Percentiles rank a stretch among this genome's conserved stretches.
phyloP scores from a whole-genome alignment of 2,113 vertebrate species.

The Pedionomus torquatus region DNA sequence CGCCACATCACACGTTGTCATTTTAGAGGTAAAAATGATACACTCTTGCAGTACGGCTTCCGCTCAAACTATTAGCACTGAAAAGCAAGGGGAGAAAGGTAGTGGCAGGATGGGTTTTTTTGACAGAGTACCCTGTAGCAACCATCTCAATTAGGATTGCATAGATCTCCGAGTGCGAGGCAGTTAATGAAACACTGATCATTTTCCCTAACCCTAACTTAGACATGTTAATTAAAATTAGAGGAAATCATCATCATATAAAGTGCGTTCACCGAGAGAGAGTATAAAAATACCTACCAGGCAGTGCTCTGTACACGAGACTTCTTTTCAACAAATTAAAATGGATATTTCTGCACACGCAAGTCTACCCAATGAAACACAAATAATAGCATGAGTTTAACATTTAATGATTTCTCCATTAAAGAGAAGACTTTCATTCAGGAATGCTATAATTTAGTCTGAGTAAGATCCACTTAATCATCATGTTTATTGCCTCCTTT shows the following conservation, averaged over 20 bases:
- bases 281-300: constrained; percentile 65
- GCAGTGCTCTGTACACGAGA: constrained; percentile 33
- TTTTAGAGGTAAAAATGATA: neutral
- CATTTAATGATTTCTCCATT: constrained; percentile 63
- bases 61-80: neutral
- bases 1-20: neutral
- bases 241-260: constrained; percentile 65
- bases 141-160: constrained; percentile 53
- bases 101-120: constrained; percentile 1
- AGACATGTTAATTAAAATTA: constrained; percentile 72
- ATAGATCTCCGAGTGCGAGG: constrained; percentile 47
- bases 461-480: constrained; percentile 59
- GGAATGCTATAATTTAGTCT: constrained; percentile 65
- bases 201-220: constrained; percentile 57
- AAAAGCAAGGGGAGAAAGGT: neutral
- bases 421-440: constrained; percentile 53
- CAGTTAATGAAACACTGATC: constrained; percentile 68
- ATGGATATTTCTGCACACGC: constrained; percentile 52
- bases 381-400: constrained; percentile 64
- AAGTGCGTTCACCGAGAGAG: constrained; percentile 49
- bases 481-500: constrained; percentile 52
- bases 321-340: constrained; percentile 65
- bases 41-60: neutral
- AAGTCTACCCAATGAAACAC: constrained; percentile 50
- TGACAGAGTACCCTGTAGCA: constrained; percentile 41